Evolutionary conservation across 1,140 invertebrate species (phyloP).

Genomic region (Drosophila pandora): DNA sequence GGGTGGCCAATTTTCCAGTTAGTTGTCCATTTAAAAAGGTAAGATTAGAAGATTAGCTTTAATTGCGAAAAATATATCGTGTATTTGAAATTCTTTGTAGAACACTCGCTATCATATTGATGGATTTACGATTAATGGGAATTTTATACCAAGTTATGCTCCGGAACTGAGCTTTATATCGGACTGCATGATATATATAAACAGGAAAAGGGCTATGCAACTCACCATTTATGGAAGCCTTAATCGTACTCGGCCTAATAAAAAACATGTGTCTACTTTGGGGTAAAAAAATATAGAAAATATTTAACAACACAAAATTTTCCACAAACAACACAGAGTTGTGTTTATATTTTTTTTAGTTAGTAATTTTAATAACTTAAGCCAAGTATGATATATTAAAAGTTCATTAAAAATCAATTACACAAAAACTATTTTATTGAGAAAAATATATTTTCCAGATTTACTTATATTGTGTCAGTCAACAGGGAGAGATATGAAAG

Average conservation of each 20-base stretch:
- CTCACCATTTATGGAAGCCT: conserved; percentile 23
- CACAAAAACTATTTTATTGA: not conserved
- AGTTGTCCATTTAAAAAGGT: conserved; percentile 48
- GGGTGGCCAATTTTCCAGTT: conserved; percentile 29
- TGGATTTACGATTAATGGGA: conserved; percentile 20
- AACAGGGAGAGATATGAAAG: not conserved
- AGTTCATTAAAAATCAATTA: not conserved
- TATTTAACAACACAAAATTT: not conserved
- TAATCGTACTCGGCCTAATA: conserved; percentile 4
- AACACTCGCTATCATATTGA: conserved; percentile 18
- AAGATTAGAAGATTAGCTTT: too few relatives aligned
- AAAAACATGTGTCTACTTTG: not conserved
- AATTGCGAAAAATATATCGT: too few relatives aligned
- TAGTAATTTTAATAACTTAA: too few relatives aligned
- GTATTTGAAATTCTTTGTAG: conserved; percentile 11
- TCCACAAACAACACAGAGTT: too few relatives aligned
- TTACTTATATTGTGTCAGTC: not conserved
- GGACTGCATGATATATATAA: conserved; percentile 8
- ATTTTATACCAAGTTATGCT: conserved; percentile 32
- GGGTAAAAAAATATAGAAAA: not conserved
- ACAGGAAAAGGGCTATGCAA: conserved; percentile 18
- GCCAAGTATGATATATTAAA: not conserved
- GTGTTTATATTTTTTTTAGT: too few relatives aligned
- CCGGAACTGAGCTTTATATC: conserved; percentile 23
- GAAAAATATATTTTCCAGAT: not conserved